These are phyloP conservation scores for Operophtera brumata DNA, from an alignment of 2,888 invertebrate genomes.

Conservation along the genomic window DNA sequence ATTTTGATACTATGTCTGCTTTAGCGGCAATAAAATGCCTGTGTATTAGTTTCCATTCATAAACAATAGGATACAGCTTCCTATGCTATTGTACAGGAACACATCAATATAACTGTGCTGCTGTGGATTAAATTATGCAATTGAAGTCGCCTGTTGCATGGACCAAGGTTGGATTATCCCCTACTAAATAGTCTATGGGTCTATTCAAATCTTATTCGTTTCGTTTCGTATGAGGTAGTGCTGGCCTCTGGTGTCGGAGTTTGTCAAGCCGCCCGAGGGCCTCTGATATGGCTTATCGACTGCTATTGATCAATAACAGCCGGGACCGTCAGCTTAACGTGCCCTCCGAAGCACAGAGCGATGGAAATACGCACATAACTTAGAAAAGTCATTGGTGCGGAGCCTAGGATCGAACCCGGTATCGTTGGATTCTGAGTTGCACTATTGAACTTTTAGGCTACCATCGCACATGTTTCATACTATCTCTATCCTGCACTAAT, in stretches of 20 bases:
- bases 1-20: background rate
- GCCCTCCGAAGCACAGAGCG: too few relatives aligned
- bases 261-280: too few relatives aligned
- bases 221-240: too few relatives aligned
- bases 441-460: too few relatives aligned
- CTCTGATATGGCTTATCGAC: too few relatives aligned
- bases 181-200: background rate
- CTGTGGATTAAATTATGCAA: constrained; percentile 40
- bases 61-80: constrained; percentile 8
- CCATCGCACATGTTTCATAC: background rate
- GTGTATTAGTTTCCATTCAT: background rate
- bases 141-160: constrained; percentile 19
- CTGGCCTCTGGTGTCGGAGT: too few relatives aligned
- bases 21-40: background rate
- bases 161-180: constrained; percentile 18
- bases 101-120: constrained; percentile 42
- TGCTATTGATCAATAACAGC: too few relatives aligned
- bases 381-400: too few relatives aligned
- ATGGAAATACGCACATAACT: too few relatives aligned
- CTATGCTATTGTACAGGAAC: constrained; percentile 42
- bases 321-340: too few relatives aligned
- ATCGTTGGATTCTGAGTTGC: too few relatives aligned
- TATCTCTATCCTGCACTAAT: background rate
- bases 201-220: background rate
- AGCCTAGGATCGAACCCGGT: too few relatives aligned